These are phyloP conservation scores for Pinctada fucata DNA, from an alignment of 2,888 invertebrate species.

Conservation along the genomic window DNA sequence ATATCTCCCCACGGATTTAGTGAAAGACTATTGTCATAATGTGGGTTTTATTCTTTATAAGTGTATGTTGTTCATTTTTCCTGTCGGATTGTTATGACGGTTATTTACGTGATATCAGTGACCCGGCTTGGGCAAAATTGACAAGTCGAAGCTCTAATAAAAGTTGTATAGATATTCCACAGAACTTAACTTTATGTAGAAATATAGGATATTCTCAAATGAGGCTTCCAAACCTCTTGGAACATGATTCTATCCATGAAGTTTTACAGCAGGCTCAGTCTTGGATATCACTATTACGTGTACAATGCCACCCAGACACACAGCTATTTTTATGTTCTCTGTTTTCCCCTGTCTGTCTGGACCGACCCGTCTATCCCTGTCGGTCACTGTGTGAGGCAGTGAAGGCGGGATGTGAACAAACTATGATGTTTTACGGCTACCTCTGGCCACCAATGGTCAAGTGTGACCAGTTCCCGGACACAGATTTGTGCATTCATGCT, in stretches of 20 bases:
- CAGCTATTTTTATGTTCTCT: constrained; percentile 83
- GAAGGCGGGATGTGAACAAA: constrained; percentile 80
- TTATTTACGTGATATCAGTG: constrained; percentile 17
- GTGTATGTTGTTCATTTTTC: not conserved
- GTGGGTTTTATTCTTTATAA: constrained; percentile 14
- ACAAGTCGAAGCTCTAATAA: constrained; percentile 66
- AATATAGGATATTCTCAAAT: constrained; percentile 81
- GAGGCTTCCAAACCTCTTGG: constrained; percentile 82
- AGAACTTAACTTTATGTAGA: constrained; percentile 81
- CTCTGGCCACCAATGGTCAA: constrained; percentile 83
- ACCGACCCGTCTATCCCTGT: constrained; percentile 81
- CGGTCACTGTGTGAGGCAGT: constrained; percentile 81
- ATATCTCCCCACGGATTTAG: too few species aligned
- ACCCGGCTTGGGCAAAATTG: constrained; percentile 11
- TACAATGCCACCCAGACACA: constrained; percentile 82
- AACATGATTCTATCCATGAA: constrained; percentile 82
- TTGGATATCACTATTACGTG: constrained; percentile 81
- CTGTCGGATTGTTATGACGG: constrained; percentile 26
- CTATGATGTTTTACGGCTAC: constrained; percentile 81
- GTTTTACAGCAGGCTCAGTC: constrained; percentile 80
- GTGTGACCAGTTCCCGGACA: constrained; percentile 82
- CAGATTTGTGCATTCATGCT: constrained; percentile 81
- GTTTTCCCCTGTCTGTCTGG: constrained; percentile 82
- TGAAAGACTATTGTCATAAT: too few species aligned
- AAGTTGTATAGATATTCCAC: constrained; percentile 81